phyloP scores from a whole-genome alignment of 2,113 vertebrate species.

The Hippocampus guttulatus region DNA sequence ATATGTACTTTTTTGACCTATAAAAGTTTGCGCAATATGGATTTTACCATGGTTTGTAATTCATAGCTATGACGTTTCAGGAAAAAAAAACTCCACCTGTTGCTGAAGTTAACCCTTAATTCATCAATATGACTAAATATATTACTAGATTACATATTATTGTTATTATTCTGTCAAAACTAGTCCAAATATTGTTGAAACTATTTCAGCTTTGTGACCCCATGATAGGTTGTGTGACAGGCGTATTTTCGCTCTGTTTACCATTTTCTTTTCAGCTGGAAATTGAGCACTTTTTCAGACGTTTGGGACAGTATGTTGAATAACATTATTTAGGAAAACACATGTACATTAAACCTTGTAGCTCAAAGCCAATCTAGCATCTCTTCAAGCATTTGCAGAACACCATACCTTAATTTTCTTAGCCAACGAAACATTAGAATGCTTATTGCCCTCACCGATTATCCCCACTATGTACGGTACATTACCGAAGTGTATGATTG shows the following conservation, averaged over 20 bases:
- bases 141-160: too few relatives aligned
- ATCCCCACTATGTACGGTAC: conserved; percentile 66
- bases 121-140: too few relatives aligned
- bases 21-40: too few relatives aligned
- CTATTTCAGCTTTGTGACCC: neutral
- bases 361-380: conserved; percentile 3
- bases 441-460: conserved; percentile 70
- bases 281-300: neutral
- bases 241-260: neutral
- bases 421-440: conserved; percentile 66
- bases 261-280: neutral
- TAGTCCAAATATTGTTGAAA: neutral
- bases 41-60: too few relatives aligned
- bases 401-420: conserved; percentile 62
- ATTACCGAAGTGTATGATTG: conserved; percentile 69
- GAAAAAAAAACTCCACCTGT: too few relatives aligned
- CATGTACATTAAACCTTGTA: conserved; percentile 6
- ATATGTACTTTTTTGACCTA: too few relatives aligned
- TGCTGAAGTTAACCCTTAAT: too few relatives aligned
- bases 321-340: too few relatives aligned
- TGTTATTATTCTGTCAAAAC: neutral
- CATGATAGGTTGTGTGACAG: neutral
- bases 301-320: neutral
- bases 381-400: conserved; percentile 37
- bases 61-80: too few relatives aligned